Conservation (phyloP, 2,113 vertebrate species). For the Rhynchopsitta pachyrhyncha region DNA sequence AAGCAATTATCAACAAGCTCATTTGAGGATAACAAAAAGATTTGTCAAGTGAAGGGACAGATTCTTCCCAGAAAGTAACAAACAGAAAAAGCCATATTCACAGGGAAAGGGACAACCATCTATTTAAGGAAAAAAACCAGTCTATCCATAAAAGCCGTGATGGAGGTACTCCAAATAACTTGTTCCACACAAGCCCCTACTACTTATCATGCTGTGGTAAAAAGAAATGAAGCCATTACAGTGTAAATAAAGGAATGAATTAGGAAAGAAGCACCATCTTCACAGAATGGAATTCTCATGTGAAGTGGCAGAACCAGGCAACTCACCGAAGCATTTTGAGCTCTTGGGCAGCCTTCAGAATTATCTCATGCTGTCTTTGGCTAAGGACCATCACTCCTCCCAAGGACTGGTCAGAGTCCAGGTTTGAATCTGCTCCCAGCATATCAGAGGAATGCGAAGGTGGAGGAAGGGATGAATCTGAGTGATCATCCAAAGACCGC, state of each 20-base stretch:
- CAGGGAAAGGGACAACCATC: background rate
- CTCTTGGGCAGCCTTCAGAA: conserved; percentile 98
- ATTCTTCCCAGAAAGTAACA: background rate
- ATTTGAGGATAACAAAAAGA: background rate
- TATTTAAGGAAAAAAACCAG: background rate
- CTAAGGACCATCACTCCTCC: conserved; percentile 92
- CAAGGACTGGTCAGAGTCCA: conserved; percentile 75
- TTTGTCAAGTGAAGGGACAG: background rate
- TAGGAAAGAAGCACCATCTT: background rate
- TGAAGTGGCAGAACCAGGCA: conserved; percentile 1
- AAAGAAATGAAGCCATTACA: background rate
- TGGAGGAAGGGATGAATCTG: conserved; percentile 63
- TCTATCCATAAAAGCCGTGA: background rate
- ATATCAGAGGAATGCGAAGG: conserved; percentile 76
- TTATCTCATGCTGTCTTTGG: conserved; percentile 97
- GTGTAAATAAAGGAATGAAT: background rate
- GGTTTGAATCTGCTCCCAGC: conserved; percentile 71
- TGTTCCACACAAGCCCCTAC: background rate
- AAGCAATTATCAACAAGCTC: background rate
- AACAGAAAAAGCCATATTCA: background rate
- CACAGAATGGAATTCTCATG: background rate
- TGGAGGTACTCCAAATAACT: background rate
- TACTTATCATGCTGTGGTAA: background rate
- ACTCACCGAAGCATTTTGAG: conserved; percentile 96
- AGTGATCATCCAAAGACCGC: conserved; percentile 75